Evolutionary conservation across 2,113 vertebrate species (phyloP).

Genomic region (Oreochromis spilurus): DNA sequence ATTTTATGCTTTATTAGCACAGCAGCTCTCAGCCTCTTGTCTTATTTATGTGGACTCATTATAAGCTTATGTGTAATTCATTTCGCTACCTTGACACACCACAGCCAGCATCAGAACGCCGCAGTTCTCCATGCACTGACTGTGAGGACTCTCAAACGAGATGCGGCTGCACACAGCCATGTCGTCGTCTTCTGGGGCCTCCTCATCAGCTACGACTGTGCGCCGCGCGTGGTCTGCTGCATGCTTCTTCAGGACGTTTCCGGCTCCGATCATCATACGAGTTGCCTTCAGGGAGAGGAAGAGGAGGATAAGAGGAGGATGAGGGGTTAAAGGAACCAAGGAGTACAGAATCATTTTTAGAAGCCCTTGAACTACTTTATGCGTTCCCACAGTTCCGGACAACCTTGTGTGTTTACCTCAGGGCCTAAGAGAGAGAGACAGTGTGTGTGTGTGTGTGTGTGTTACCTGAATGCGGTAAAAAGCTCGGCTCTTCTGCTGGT

Average conservation of each 20-base stretch:
- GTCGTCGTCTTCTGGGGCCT: constrained; percentile 61
- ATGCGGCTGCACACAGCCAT: constrained; percentile 80
- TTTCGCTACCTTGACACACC: constrained; percentile 69
- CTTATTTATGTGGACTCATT: background rate
- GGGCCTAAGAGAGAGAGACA: background rate
- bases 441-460: background rate
- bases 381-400: background rate
- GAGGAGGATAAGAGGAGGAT: background rate
- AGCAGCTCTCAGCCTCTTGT: background rate
- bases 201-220: constrained; percentile 38
- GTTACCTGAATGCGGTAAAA: constrained; percentile 87
- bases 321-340: background rate
- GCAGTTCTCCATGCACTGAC: constrained; percentile 97
- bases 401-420: background rate
- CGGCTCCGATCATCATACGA: constrained; percentile 90
- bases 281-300: constrained; percentile 76
- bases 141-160: constrained; percentile 84
- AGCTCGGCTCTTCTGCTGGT: constrained; percentile 96
- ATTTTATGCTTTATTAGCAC: background rate
- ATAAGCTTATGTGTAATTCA: background rate
- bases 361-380: background rate
- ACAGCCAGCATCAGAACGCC: constrained; percentile 81
- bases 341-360: background rate
- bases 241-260: constrained; percentile 89
- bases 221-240: constrained; percentile 80